phyloP scores from a whole-genome alignment of 2,888 invertebrate species.

The Tetanocera ferruginea region DNA sequence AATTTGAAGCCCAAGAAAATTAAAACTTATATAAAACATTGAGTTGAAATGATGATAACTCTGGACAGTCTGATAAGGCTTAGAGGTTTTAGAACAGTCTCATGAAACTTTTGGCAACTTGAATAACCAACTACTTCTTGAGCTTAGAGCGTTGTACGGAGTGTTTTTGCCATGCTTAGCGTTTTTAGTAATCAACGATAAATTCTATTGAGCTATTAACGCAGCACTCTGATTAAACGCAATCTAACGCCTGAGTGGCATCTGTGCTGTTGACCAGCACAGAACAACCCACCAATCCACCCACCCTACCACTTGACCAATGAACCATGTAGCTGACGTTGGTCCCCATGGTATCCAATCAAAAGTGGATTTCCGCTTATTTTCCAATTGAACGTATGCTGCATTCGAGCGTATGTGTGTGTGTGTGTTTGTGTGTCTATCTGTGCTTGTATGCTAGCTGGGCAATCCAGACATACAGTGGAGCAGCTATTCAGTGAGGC shows the following conservation, averaged over 20 bases:
- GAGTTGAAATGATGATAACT: no score
- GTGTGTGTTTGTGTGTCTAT: neutral
- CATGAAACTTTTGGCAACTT: neutral
- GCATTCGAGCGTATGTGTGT: constrained; percentile 16
- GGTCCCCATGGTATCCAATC: constrained; percentile 58
- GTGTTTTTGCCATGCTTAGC: no score
- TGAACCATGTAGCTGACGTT: constrained; percentile 44
- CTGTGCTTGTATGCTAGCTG: neutral
- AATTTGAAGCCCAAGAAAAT: no score
- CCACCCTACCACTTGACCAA: constrained; percentile 6
- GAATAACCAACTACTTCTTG: no score
- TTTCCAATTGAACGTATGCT: constrained; percentile 33
- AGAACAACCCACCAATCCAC: neutral
- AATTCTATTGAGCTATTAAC: no score
- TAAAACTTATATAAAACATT: no score
- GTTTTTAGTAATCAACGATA: no score
- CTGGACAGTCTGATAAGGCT: no score
- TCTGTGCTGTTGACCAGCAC: neutral
- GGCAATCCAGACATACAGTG: no score
- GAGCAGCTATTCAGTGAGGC: no score
- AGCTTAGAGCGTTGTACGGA: no score
- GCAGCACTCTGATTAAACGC: neutral
- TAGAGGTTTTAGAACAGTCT: no score
- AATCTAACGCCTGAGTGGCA: neutral
- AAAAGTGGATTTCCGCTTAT: constrained; percentile 39